phyloP scores from a whole-genome alignment of 2,797 vertebrate genomes.

The Sorex maritimensis region DNA sequence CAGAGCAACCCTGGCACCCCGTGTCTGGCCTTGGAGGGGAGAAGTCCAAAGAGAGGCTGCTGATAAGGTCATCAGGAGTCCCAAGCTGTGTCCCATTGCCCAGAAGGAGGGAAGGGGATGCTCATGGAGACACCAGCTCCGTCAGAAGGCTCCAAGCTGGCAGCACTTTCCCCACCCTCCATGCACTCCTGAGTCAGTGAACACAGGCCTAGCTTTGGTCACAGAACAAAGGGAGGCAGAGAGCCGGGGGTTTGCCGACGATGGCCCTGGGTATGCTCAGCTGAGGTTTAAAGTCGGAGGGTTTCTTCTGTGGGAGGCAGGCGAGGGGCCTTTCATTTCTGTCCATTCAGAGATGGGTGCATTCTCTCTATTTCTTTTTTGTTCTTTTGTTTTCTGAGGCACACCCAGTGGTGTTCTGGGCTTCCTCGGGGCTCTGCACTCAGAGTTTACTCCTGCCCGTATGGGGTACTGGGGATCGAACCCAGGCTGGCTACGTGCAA shows the following conservation, averaged over 20 bases:
- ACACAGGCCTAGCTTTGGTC: neutral
- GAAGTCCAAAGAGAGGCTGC: slow-evolving; percentile 24
- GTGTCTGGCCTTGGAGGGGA: slow-evolving; percentile 65
- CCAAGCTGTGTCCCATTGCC: slow-evolving; percentile 47
- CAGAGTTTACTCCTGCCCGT: too few relatives aligned
- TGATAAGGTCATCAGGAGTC: slow-evolving; percentile 76
- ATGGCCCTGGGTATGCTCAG: too few relatives aligned
- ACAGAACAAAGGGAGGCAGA: neutral
- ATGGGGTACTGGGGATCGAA: too few relatives aligned
- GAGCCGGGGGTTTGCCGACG: neutral
- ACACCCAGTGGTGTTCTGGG: too few relatives aligned
- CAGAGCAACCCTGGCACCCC: slow-evolving; percentile 72
- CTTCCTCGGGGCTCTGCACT: too few relatives aligned
- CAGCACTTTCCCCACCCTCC: slow-evolving; percentile 3
- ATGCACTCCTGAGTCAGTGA: neutral
- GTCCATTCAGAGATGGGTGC: neutral
- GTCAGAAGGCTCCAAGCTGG: slow-evolving; percentile 60
- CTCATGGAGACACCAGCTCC: slow-evolving; percentile 21
- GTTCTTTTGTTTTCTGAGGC: too few relatives aligned
- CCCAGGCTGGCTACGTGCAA: too few relatives aligned
- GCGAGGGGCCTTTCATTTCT: slow-evolving; percentile 73
- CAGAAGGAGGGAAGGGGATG: neutral
- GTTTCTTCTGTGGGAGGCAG: too few relatives aligned
- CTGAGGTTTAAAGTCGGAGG: too few relatives aligned
- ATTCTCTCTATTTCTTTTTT: neutral